phyloP scores from a whole-genome alignment of 2,113 vertebrate genomes.

The Hemicordylus capensis region DNA sequence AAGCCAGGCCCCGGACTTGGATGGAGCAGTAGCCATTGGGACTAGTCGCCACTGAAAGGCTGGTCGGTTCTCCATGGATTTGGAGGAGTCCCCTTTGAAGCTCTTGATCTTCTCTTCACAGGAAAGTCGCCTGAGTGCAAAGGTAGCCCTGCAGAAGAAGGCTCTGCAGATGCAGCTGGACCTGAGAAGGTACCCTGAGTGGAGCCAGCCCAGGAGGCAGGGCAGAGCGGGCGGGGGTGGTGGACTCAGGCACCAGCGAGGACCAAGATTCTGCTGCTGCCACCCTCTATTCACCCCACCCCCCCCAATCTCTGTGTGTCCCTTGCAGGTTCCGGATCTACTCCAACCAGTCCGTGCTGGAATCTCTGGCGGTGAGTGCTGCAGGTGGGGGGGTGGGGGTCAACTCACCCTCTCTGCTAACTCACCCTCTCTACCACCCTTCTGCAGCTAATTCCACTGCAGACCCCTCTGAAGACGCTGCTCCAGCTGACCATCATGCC shows the following conservation, averaged over 20 bases:
- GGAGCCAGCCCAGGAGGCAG: rapidly evolving
- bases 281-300: rapidly evolving
- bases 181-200: conserved; percentile 85
- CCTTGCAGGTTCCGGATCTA: conserved; percentile 90
- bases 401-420: not conserved
- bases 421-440: not conserved
- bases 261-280: not conserved
- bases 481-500: conserved; percentile 92
- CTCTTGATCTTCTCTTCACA: conserved; percentile 49
- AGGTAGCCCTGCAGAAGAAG: conserved; percentile 86
- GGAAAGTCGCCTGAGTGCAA: conserved; percentile 89
- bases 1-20: too few relatives aligned
- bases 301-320: not conserved
- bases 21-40: too few relatives aligned
- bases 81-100: too few relatives aligned
- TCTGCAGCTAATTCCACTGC: conserved; percentile 89
- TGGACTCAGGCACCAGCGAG: too few relatives aligned
- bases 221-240: too few relatives aligned
- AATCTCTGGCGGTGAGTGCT: conserved; percentile 89
- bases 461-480: conserved; percentile 90
- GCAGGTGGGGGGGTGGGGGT: not conserved
- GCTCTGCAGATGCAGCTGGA: conserved; percentile 84
- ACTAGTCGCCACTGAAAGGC: too few relatives aligned
- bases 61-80: too few relatives aligned
- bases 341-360: conserved; percentile 91